A percentile compares a stretch with the other conserved stretches of the same genome.
These are phyloP conservation scores for Bimastos eiseni DNA, from an alignment of 2,888 invertebrate species.

Conservation along the genomic window DNA sequence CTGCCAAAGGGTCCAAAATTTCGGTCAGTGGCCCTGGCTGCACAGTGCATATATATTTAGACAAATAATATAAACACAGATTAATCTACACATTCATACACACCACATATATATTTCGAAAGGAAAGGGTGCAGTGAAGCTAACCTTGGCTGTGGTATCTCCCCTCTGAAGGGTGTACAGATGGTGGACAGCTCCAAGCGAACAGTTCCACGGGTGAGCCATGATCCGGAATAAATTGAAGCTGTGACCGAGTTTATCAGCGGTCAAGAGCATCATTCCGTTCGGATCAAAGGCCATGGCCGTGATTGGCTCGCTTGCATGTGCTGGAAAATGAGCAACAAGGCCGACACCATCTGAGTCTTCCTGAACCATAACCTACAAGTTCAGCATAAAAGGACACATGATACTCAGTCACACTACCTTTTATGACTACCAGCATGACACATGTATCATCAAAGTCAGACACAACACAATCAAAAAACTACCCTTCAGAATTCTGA, in stretches of 20 bases:
- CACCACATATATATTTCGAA: too few species aligned
- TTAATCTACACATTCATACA: background rate
- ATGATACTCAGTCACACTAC: background rate
- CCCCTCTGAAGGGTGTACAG: slow-evolving; percentile 91
- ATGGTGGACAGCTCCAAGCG: slow-evolving; percentile 78
- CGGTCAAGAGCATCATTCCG: slow-evolving; percentile 85
- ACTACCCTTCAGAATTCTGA: background rate
- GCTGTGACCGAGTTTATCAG: slow-evolving; percentile 88
- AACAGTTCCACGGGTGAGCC: slow-evolving; percentile 85
- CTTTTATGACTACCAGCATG: background rate
- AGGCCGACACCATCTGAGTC: slow-evolving; percentile 68
- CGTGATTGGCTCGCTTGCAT: slow-evolving; percentile 75
- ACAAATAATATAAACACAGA: too few species aligned
- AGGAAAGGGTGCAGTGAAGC: background rate
- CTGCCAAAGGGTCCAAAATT: too few species aligned
- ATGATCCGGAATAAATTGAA: slow-evolving; percentile 94
- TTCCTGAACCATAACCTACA: slow-evolving; percentile 67
- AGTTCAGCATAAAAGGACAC: background rate
- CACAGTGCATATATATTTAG: too few species aligned
- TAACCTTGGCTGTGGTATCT: slow-evolving; percentile 90
- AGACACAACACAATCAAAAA: background rate
- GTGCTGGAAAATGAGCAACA: slow-evolving; percentile 69
- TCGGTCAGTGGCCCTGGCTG: too few species aligned
- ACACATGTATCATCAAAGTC: background rate
- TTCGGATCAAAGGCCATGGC: slow-evolving; percentile 87